Evolutionary conservation across 2,113 vertebrate genomes (phyloP).

Genomic region (Xyrauchen texanus): DNA sequence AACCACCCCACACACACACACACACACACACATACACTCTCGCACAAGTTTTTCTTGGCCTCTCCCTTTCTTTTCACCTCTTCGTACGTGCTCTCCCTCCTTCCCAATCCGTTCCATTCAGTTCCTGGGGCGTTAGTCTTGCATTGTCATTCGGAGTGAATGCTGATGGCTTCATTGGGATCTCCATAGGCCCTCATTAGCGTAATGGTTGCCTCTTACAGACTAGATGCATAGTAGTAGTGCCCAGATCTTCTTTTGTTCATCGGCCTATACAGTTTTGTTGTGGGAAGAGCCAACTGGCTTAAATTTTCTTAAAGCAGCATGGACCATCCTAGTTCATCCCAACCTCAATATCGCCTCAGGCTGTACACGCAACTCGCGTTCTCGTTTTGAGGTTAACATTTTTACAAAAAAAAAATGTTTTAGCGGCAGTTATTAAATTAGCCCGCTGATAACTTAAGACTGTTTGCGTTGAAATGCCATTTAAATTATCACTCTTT

Average conservation of each 20-base stretch:
- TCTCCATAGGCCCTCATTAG: constrained; percentile 78
- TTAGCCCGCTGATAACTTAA: too few relatives aligned
- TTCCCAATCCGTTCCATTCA: constrained; percentile 74
- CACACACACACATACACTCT: background rate
- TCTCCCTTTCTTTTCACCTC: constrained; percentile 70
- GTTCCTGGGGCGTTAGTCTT: constrained; percentile 80
- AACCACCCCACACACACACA: too few relatives aligned
- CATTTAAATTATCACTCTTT: too few relatives aligned
- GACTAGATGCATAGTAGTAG: constrained; percentile 56
- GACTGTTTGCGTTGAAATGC: too few relatives aligned
- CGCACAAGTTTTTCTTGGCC: constrained; percentile 30
- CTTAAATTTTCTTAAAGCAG: constrained; percentile 40
- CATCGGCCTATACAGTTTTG: constrained; percentile 38
- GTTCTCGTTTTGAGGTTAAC: background rate
- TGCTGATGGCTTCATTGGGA: constrained; percentile 81
- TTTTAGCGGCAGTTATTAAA: too few relatives aligned
- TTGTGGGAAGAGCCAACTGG: constrained; percentile 32
- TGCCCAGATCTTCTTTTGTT: constrained; percentile 57
- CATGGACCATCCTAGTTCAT: constrained; percentile 13
- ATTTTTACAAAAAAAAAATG: too few relatives aligned
- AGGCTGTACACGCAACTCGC: background rate
- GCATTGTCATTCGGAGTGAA: constrained; percentile 79
- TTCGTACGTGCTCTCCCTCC: constrained; percentile 63
- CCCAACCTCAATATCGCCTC: background rate
- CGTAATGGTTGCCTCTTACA: constrained; percentile 73